These are phyloP conservation scores for Agelas oroides DNA, from an alignment of 37 sponge, comb jelly and placozoan genomes.

Conservation along the genomic window DNA sequence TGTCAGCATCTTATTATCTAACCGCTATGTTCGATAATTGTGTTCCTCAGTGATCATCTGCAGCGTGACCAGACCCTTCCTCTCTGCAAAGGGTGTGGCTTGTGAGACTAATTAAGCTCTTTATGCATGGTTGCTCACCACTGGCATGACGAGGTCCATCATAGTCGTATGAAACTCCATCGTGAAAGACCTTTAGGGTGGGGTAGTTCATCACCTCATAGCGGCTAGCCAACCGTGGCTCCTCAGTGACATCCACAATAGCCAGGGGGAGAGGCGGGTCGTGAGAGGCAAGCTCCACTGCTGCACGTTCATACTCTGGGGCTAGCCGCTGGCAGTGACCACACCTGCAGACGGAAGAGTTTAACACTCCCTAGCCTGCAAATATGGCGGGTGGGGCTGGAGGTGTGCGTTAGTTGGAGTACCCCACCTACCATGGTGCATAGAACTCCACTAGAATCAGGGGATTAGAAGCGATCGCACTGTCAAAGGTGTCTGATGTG, in stretches of 20 bases:
- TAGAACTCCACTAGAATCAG: constrained; percentile 84
- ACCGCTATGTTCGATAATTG: too few relatives aligned
- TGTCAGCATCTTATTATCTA: too few relatives aligned
- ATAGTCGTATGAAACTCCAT: constrained; percentile 44
- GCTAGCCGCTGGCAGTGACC: constrained; percentile 82
- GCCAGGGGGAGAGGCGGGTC: constrained; percentile 65
- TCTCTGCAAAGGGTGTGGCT: too few relatives aligned
- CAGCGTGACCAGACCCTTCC: too few relatives aligned
- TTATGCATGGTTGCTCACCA: too few relatives aligned
- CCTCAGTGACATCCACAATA: constrained; percentile 74
- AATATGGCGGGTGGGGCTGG: too few relatives aligned
- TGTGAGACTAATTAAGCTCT: neutral
- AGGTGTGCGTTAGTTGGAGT: neutral
- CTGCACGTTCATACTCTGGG: constrained; percentile 81
- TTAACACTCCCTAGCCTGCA: neutral
- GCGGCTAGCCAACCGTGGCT: constrained; percentile 39
- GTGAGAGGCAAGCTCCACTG: constrained; percentile 32
- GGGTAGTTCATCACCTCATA: constrained; percentile 24
- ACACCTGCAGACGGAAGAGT: constrained; percentile 57
- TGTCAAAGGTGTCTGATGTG: constrained; percentile 51
- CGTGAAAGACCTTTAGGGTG: constrained; percentile 15
- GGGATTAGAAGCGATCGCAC: constrained; percentile 24
- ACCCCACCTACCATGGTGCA: constrained; percentile 79
- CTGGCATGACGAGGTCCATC: constrained; percentile 34
- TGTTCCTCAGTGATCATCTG: too few relatives aligned